Percentiles rank a stretch among this genome's conserved stretches.
Evolutionary conservation across 2,113 vertebrate species (phyloP).

Genomic region (Azemiops feae): DNA sequence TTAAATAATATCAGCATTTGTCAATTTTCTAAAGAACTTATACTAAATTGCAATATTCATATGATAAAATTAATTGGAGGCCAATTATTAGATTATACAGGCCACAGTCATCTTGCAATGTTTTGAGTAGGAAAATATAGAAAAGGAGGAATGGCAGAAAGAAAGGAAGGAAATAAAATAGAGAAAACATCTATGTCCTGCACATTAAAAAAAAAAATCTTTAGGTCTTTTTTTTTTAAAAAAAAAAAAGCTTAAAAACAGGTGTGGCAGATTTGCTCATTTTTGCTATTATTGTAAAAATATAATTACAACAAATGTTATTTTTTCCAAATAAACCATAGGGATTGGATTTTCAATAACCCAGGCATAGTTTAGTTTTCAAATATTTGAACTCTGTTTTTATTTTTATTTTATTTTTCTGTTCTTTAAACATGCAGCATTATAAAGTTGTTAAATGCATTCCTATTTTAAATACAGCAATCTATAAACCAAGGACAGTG

Average conservation of each 20-base stretch:
- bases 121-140: not conserved
- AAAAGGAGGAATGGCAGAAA: not conserved
- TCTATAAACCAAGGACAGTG: not conserved
- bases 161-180: not conserved
- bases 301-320: not conserved
- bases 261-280: not conserved
- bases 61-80: not conserved
- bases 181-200: not conserved
- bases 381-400: not conserved
- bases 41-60: not conserved
- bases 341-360: not conserved
- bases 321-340: not conserved
- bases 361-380: not conserved
- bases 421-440: not conserved
- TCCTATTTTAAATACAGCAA: not conserved
- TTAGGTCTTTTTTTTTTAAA: not conserved
- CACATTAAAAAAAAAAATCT: not conserved
- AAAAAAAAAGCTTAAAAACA: not conserved
- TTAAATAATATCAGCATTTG: not conserved
- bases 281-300: not conserved
- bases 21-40: not conserved
- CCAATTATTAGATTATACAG: not conserved
- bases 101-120: not conserved
- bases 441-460: not conserved
- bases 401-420: not conserved